Base-by-base conservation (phyloP, 1,140 invertebrate genomes). In the Theocolax elegans region DNA sequence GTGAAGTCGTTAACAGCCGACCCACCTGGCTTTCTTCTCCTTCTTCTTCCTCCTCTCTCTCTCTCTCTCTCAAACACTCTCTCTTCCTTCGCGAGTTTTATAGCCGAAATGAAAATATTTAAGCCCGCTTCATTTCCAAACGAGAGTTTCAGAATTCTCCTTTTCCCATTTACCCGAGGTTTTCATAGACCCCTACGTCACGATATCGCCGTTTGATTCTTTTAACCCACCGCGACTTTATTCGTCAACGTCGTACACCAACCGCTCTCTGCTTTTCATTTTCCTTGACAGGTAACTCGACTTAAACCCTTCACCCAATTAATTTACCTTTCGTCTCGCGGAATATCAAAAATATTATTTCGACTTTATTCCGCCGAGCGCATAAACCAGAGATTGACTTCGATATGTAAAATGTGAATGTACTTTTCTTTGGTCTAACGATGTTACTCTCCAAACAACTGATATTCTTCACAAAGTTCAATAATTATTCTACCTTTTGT, bases 141-240 rank as follows among this genome's bases (percentile, higher is more conserved):
- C 29, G 53, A 67, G 29, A 38, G 17, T 31, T 48, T 21, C 44
- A 23, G 8, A 9, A 42, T 15, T 56, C n/a, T 19, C 29, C 38
- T 35, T 21, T 56, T 56, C 21, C 17, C 13, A 19, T 38, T 31
- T n/a, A 27, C 25, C n/a, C 29, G 46, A 53, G 8, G 29, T 53
- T 53, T 64, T 53, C 62, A 64, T 51, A 25, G 6, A 25, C 13
- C 23, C 17, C 23, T 10, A 35, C 53, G 25, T 17, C 40, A 29
- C 15, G 23, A 56, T 46, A 58, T 67, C 65, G 53, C n/a, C 65
- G 54, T 67, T 67, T 67, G 53, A 67, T 67, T 67, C 53, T 67
- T 48, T 51, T 19, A 23, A n/a, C n/a, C n/a, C n/a, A n/a, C n/a
- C n/a, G 25, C 27, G 27, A 48, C 59, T 62, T 48, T n/a, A 40